Percentiles rank a stretch among this genome's conserved stretches.
Evolutionary conservation across 1,140 invertebrate species (phyloP).

Genomic region (Drosophila novamexicana): DNA sequence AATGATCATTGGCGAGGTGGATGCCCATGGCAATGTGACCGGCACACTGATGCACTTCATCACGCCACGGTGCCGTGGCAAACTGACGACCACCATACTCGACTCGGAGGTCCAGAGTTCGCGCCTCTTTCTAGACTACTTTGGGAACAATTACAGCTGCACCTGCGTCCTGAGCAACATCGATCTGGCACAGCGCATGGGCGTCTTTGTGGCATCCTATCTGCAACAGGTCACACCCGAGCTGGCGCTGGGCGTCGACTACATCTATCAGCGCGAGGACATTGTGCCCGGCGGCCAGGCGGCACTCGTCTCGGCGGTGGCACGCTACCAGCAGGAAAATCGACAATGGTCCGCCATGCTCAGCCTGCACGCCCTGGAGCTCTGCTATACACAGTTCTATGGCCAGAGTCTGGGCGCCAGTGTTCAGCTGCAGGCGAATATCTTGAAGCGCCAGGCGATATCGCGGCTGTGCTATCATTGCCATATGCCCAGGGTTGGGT

Average conservation of each 20-base stretch:
- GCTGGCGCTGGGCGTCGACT: conserved; percentile 33
- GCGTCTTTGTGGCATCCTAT: conserved; percentile 34
- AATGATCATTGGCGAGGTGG: conserved; percentile 18
- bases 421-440: conserved; percentile 33
- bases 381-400: conserved; percentile 42
- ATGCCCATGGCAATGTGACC: conserved; percentile 25
- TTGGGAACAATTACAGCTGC: conserved; percentile 24
- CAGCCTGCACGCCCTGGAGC: conserved; percentile 23
- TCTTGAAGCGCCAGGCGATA: conserved; percentile 30
- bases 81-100: not conserved
- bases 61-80: conserved; percentile 10
- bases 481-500: conserved; percentile 13
- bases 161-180: conserved; percentile 31
- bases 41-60: conserved; percentile 22
- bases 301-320: conserved; percentile 21
- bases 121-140: conserved; percentile 23
- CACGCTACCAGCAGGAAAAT: conserved; percentile 25
- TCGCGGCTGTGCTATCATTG: conserved; percentile 32
- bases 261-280: conserved; percentile 34
- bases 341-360: conserved; percentile 32
- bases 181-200: conserved; percentile 6
- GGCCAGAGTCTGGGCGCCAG: conserved; percentile 23
- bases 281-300: conserved; percentile 24
- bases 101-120: not conserved
- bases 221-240: conserved; percentile 32